Evolutionary conservation across 2,797 vertebrate genomes (phyloP), one percentile per base, ranked within the genome.

Genomic region (Cyprinodon diabolis): DNA sequence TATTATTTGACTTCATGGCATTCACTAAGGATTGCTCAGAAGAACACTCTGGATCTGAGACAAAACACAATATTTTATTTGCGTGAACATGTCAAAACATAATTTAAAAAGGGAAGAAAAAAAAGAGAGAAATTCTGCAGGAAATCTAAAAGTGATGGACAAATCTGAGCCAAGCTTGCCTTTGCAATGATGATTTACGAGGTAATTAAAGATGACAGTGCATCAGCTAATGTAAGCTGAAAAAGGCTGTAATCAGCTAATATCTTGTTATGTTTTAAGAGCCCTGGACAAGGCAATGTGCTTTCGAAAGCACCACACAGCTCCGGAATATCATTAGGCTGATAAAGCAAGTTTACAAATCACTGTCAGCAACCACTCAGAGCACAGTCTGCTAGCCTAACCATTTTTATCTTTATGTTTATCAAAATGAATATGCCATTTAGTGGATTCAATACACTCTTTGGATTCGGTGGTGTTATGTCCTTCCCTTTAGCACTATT

Each of bases 401-500:
- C 43, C 37, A 43, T 63, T 63, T 63, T 43, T 21, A 63, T 63
- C 1, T n/a, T 43, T 40, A 43, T 63, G 21, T 63, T 12, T 13
- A 63, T 43, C 19, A 43, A 11, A 43, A 43, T 21, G 60, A 19
- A 63, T 40, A n/a, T 43, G 60, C 17, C 43, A n/a, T 37, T 63
- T 63, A 71, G 45, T 1, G 25, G 17, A 45, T 25, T 19, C 9
- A 63, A n/a, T 63, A 40, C 35, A 63, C 40, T 2, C 37, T 56
- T 55, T 58, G 52, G 47, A 4, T 73, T 37, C 66, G 70, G 23
- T 66, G 49, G 63, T 72, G 58, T 81, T 81, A 45, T 74, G 55
- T 66, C 74, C 76, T 76, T 82, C 48, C 69, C 69, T 40, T 71
- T 30, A 79, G 68, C 45, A 72, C 19, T 69, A 62, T 76, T 74